Base-by-base conservation (phyloP, 2,113 vertebrate genomes). In the Notiomystis cincta region DNA sequence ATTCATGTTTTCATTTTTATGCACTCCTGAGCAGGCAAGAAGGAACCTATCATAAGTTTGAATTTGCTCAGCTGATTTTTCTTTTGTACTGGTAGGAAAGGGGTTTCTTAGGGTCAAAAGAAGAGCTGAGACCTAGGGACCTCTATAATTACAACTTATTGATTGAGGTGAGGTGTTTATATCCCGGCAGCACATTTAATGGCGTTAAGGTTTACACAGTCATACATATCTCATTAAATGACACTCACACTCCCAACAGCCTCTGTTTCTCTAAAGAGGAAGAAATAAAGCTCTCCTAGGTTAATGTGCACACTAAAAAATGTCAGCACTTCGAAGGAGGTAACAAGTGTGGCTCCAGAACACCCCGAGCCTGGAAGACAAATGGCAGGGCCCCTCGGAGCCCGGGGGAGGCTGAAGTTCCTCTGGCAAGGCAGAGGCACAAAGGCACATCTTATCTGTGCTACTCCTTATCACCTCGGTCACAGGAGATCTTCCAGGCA, bases 141-240 rank as follows among this genome's bases (percentile, higher is more conserved):
- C n/a, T 87, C 64, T 84, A 6, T 96, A 95, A 97, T 96, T 96
- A 72, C 25, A 91, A 45, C 56, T 83, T 80, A 97, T 89, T 95
- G 93, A 97, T 97, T 94, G 51, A 87, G 92, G 51, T 85, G 57
- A 95, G 51, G 57, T 90, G 44, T 94, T 93, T 87, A 27, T 84
- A 70, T 62, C 89, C 62, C 79, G 14, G 82, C 71, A 95, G 84
- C 89, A 82, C 31, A 33, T 81, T 95, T 90, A 89, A 84, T 40
- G 23, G 28, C 60, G 82, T 78, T 90, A 92, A 75, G 25, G 78
- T 87, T 97, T 94, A 42, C 86, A 73, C 77, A 81, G 42, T 35
- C 82, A 90, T 45, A 69, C n/a, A 77, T 10, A 72, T n/a, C 65
- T 95, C 80, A 51, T 95, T 79, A 38, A 51, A 69, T 95, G 51